Evolutionary conservation across 2,797 vertebrate genomes (phyloP).

Genomic region (Pantherophis alleghaniensis): DNA sequence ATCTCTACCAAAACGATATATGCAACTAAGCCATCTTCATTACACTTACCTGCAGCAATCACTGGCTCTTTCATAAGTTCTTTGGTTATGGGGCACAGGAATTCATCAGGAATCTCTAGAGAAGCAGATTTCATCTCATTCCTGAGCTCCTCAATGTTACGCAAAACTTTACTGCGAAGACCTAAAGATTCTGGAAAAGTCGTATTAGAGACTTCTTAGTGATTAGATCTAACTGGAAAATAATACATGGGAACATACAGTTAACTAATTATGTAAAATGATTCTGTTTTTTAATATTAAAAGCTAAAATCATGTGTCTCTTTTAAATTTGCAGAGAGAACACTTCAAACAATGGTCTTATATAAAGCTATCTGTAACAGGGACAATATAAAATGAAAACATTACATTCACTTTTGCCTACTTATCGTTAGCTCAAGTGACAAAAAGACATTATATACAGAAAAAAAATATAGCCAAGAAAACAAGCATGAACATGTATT

Average conservation of each 20-base stretch:
- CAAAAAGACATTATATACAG: neutral
- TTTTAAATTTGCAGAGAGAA: neutral
- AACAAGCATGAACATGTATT: neutral
- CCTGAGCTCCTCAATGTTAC: conserved; percentile 86
- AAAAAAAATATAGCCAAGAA: too few species aligned
- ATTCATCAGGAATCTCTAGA: conserved; percentile 86
- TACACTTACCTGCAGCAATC: conserved; percentile 85
- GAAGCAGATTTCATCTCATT: conserved; percentile 60
- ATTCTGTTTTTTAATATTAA: neutral
- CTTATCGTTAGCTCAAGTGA: neutral
- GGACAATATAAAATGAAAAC: neutral
- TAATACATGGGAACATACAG: neutral
- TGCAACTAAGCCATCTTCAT: neutral
- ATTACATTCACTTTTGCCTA: neutral
- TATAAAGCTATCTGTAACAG: neutral
- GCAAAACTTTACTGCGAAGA: conserved; percentile 82
- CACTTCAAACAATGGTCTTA: neutral
- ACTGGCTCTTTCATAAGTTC: conserved; percentile 95
- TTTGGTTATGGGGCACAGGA: conserved; percentile 92
- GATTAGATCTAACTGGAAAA: neutral
- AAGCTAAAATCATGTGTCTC: neutral
- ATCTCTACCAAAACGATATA: neutral
- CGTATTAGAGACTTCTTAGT: neutral
- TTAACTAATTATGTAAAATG: neutral
- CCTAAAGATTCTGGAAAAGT: conserved; percentile 85